A percentile compares a stretch with the other conserved stretches of the same genome.
These are phyloP conservation scores for Turritopsis rubra DNA, from an alignment of 30 jellyfish, hydroid and myxozoan species.

Conservation along the genomic window DNA sequence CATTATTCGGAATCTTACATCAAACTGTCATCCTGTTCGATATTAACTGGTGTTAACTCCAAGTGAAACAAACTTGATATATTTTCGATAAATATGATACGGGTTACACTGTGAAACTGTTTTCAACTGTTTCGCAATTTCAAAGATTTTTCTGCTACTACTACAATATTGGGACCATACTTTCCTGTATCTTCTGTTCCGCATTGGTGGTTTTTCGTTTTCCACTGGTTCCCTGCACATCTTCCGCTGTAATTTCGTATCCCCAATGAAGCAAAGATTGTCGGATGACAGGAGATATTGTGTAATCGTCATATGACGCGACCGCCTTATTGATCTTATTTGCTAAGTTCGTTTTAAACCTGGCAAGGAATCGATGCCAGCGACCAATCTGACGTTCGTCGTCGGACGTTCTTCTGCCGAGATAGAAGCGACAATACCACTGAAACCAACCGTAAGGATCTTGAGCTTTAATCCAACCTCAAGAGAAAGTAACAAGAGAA, in stretches of 20 bases:
- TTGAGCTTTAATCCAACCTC: constrained; percentile 40
- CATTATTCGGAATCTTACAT: too few relatives aligned
- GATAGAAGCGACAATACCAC: constrained; percentile 45
- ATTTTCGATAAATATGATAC: too few relatives aligned
- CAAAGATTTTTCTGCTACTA: too few relatives aligned
- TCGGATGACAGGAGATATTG: constrained; percentile 44
- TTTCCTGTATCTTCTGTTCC: not conserved
- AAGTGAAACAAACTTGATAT: too few relatives aligned
- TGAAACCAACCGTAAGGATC: constrained; percentile 49
- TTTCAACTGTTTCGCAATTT: too few relatives aligned
- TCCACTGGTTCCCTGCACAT: not conserved
- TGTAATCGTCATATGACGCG: constrained; percentile 15
- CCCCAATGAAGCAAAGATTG: constrained; percentile 39
- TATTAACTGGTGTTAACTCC: too few relatives aligned
- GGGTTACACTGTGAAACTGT: too few relatives aligned
- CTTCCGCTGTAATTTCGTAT: constrained; percentile 13
- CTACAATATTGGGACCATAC: not conserved
- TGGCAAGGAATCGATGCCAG: constrained; percentile 23
- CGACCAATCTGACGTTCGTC: constrained; percentile 42
- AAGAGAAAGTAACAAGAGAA: not conserved
- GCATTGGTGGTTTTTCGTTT: not conserved
- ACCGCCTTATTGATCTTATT: constrained; percentile 20
- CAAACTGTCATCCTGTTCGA: too few relatives aligned
- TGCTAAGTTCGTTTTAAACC: constrained; percentile 30
- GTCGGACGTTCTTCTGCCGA: constrained; percentile 37